A percentile compares a stretch with the other conserved stretches of the same genome.
These are phyloP conservation scores for Peromyscus eremicus DNA, from an alignment of 2,797 vertebrate species.

Conservation along the genomic window DNA sequence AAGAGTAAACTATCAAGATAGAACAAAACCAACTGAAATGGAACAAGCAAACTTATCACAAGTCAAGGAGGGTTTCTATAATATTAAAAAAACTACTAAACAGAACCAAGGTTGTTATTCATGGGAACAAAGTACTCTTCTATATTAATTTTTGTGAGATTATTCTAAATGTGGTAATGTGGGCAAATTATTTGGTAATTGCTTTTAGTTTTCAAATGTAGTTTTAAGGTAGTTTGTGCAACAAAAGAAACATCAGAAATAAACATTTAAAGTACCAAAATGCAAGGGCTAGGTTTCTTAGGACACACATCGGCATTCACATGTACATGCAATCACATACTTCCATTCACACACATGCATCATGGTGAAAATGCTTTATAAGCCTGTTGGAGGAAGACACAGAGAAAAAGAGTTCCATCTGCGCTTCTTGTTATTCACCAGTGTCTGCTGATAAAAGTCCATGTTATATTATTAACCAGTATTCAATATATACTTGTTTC, in stretches of 20 bases:
- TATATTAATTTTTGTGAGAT: slow-evolving; percentile 38
- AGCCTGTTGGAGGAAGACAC: slow-evolving; percentile 26
- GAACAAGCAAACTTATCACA: slow-evolving; percentile 66
- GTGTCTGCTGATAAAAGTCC: neutral
- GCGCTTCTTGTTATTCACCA: slow-evolving; percentile 27
- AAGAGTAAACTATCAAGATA: slow-evolving; percentile 72
- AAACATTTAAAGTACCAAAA: slow-evolving; percentile 54
- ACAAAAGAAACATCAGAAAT: slow-evolving; percentile 47
- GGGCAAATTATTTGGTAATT: slow-evolving; percentile 31
- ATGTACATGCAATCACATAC: neutral
- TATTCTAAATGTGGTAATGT: slow-evolving; percentile 11
- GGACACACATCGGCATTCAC: neutral
- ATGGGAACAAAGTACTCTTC: neutral
- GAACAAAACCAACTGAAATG: slow-evolving; percentile 72
- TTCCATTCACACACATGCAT: neutral
- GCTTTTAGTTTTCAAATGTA: slow-evolving; percentile 57
- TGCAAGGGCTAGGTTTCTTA: neutral
- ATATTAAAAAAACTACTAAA: slow-evolving; percentile 44
- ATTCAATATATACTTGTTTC: neutral
- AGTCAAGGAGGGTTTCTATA: slow-evolving; percentile 52
- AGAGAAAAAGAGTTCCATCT: slow-evolving; percentile 14
- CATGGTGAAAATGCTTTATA: neutral
- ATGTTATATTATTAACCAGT: neutral
- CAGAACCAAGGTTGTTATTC: slow-evolving; percentile 51
- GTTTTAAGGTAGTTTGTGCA: slow-evolving; percentile 59